phyloP scores from a whole-genome alignment of 2,113 vertebrate species.

The Bos taurus region DNA sequence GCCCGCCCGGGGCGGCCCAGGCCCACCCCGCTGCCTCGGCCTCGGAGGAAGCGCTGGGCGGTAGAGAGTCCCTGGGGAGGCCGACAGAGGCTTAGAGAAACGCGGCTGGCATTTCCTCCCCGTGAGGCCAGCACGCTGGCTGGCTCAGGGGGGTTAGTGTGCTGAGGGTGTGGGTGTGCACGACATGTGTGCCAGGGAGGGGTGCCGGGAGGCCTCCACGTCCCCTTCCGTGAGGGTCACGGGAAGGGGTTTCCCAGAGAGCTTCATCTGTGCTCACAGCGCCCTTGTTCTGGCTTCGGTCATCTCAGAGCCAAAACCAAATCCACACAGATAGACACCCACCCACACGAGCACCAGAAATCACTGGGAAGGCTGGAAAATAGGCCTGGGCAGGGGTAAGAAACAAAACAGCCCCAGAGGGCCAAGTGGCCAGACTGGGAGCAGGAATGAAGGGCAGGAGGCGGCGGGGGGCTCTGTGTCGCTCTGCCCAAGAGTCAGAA shows the following conservation, averaged over 20 bases:
- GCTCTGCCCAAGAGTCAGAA: background rate
- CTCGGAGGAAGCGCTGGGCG: constrained; percentile 84
- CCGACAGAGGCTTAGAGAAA: constrained; percentile 79
- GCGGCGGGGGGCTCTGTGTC: background rate
- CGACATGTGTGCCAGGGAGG: background rate
- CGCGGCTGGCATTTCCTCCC: constrained; percentile 80
- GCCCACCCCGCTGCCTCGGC: constrained; percentile 69
- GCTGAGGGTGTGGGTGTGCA: background rate
- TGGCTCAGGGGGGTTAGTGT: background rate
- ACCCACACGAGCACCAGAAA: background rate
- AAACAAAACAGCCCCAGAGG: background rate
- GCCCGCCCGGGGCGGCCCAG: constrained; percentile 60
- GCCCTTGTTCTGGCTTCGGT: background rate
- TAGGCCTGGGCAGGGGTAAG: background rate
- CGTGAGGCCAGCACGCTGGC: constrained; percentile 60
- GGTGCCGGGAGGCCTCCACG: background rate
- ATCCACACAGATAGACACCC: background rate
- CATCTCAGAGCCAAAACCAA: background rate
- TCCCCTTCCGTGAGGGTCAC: rapidly evolving
- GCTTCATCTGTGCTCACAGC: background rate
- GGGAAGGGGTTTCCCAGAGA: background rate
- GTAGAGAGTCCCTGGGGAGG: constrained; percentile 84
- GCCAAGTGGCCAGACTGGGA: background rate
- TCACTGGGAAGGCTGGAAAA: background rate
- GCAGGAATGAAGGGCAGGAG: background rate